Base-by-base conservation (phyloP, 2,113 vertebrate genomes). In the Laticauda laticaudata region DNA sequence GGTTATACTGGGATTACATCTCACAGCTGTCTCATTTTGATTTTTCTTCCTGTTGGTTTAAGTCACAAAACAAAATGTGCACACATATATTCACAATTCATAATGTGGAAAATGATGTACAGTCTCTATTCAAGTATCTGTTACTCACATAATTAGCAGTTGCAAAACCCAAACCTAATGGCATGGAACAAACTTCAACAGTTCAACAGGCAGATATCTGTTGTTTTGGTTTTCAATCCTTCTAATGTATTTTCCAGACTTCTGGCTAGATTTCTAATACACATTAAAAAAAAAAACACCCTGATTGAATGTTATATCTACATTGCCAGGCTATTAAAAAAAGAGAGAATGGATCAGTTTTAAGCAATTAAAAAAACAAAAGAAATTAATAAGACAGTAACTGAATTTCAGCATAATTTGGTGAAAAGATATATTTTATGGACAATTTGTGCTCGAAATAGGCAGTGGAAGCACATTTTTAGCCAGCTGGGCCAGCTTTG, bases 121-220 rank as follows among this genome's bases (percentile, higher is more conserved):
- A 92, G 0, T 10, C 93, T 94, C 91, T 87, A 91, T 93, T 95
- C 93, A 95, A 93, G 92, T 96, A 95, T 91, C 88, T 95, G 92
- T 94, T 96, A 90, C 93, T 96, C 94, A 95, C 93, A 92, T 93
- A 96, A 93, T 93, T 95, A 91, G 61, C 95, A 96, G 96, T 97
- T 94, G 94, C 95, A 95, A 94, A 95, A 0, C 0, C 93, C 95
- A 94, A 95, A 92, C 94, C 61, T 94, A 94, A 94, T 95, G 95
- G 96, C 94, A 94, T 96, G 96, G 97, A 97, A 96, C 95, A 95
- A 97, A 95, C 93, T 95, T 96, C 61, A 95, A 92, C 96, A 92
- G 91, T 95, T 95, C 92, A 93, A 0, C 92, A 91, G 91, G 93
- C 93, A 97, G 93, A 96, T 95, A 97, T 93, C 69, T n/a, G 29